Conservation (phyloP, 1,140 invertebrate genomes). For the Drosophila navojoa region DNA sequence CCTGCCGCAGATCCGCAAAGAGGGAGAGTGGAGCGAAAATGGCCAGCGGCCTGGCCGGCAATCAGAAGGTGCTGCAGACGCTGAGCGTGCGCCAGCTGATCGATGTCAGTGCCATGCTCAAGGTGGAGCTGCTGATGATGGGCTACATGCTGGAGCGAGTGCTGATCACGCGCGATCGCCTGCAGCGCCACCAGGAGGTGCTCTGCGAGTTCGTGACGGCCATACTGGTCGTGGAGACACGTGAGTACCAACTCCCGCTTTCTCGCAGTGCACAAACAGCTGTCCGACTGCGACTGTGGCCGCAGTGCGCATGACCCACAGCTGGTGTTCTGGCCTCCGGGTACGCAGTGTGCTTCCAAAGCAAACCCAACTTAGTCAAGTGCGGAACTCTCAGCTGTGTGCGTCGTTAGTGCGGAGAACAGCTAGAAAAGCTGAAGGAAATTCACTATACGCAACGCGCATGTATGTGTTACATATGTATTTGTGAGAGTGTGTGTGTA, state of each 20-base stretch:
- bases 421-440: constrained; percentile 57
- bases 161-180: constrained; percentile 59
- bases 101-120: constrained; percentile 67
- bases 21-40: constrained; percentile 26
- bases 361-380: constrained; percentile 56
- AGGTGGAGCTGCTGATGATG: constrained; percentile 71
- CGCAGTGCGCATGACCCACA: constrained; percentile 56
- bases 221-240: constrained; percentile 49
- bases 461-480: constrained; percentile 64
- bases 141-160: constrained; percentile 60
- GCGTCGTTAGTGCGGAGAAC: constrained; percentile 71
- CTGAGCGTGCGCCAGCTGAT: constrained; percentile 50
- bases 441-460: constrained; percentile 64
- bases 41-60: constrained; percentile 43
- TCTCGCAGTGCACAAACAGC: constrained; percentile 47
- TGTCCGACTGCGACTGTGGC: constrained; percentile 40
- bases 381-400: constrained; percentile 81
- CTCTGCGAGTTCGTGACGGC: constrained; percentile 61
- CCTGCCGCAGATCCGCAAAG: not conserved
- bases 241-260: constrained; percentile 42
- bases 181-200: constrained; percentile 59
- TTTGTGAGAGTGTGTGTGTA: constrained; percentile 40
- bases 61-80: constrained; percentile 18
- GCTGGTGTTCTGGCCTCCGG: constrained; percentile 33
- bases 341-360: constrained; percentile 10